Base-by-base conservation (phyloP, 2,797 vertebrate species). In the Leptodactylus fallax region DNA sequence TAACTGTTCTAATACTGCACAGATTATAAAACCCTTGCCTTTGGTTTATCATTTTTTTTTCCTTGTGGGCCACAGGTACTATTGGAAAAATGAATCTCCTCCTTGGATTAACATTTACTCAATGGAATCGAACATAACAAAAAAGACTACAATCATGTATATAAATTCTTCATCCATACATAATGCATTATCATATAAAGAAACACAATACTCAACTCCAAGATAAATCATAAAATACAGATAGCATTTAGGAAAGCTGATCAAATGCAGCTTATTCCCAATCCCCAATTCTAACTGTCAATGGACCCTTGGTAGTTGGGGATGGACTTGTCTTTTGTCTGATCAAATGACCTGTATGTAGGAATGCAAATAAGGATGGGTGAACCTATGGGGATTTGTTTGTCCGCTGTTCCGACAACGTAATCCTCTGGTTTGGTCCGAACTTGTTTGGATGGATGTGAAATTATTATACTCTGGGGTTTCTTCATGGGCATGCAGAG, bases 1-100 rank as follows among this genome's bases (percentile, higher is more conserved):
- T 89, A 89, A 89, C 85, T 89, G 88, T 89, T 89, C 88, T 89
- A 89, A 89, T 86, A 89, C 85, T 83, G 74, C 60, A 65, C 88
- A 89, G 85, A 87, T 89, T 86, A 83, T 74, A 89, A 89, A 86
- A 81, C 60, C 65, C 63, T 47, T n/a, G 84, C 79, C 72, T 51
- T 27, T 79, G 80, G 51, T 89, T 87, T 87, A 86, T 89, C 84
- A 86, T 67, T n/a, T 79, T 80, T 72, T 78, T 89, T 83, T 83
- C 72, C 71, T 86, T 72, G 63, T 67, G 19, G 80, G 74, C 80
- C 79, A 79, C 25, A 79, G 63, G 74, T 77, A 45, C 61, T 71
- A 86, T 79, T 87, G 88, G 85, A 49, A 78, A 55, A 89, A 89
- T 86, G 27, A 89, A 89, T 89, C 88, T 89, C 71, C n/a, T 27